Evolutionary conservation across 2,888 invertebrate species (phyloP), one percentile per base, ranked within the genome.

Genomic region (Ochropleura plecta): DNA sequence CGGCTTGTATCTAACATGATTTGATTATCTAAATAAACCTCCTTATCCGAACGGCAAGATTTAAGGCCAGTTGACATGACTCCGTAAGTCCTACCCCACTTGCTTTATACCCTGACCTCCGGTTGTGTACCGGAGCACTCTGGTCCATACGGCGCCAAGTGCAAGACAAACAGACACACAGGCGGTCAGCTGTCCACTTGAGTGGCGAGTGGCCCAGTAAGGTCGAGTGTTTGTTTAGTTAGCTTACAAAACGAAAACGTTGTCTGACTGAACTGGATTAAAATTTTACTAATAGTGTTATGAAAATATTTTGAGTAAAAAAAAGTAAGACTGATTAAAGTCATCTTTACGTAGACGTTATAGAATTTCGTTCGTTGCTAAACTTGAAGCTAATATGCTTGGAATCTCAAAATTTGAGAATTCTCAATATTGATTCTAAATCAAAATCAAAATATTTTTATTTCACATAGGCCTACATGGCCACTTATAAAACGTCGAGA

Each of bases 151-250:
- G 14, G 7, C 7, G 44, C 70, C 70, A n/a, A 82, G 84, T 73
- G 81, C 59, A 48, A n/a, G 42, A 16, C 62, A 57, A 76, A 76
- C 62, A 69, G 49, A 48, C 44, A 18, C 20, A 48, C 59, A 60
- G 53, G 40, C 65, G 72, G 83, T 62, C 73, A 74, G 80, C 53
- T 44, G 84, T 18, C 60, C 73, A 60, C 71, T 80, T 30, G 68
- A 66, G 12, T n/a, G 49, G 73, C 14, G 48, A 46, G 60, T 65
- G 30, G 72, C 49, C 20, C 46, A 42, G 44, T 57, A 46, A 51
- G 63, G 16, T 60, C 53, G 62, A 62, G 42, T 62, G 53, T 69
- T 53, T 72, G 53, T 55, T 18, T 18, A 71, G 40, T 40, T 71
- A 20, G 20, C 20, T 53, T 60, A 12, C 16, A 40, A 62, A 30